These are phyloP conservation scores for Cosmopolites sordidus DNA, from an alignment of 2,888 invertebrate species.

Conservation along the genomic window DNA sequence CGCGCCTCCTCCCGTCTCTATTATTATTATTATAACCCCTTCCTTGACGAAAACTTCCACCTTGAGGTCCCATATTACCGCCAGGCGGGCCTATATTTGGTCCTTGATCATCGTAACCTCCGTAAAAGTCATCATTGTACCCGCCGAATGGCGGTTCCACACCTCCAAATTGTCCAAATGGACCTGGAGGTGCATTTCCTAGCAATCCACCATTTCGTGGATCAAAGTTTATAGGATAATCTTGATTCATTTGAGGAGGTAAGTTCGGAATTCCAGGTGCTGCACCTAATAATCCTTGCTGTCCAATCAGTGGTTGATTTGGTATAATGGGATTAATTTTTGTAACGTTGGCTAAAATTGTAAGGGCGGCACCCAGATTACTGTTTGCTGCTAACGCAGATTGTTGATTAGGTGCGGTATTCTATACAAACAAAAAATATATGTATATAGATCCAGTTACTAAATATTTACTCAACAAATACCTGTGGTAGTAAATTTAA, in stretches of 20 bases:
- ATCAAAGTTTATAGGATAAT: constrained; percentile 46
- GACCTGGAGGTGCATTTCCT: constrained; percentile 44
- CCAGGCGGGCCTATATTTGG: constrained; percentile 8
- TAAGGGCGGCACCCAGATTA: constrained; percentile 48
- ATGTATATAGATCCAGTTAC: too few species aligned
- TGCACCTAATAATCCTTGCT: constrained; percentile 52
- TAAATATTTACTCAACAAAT: too few species aligned
- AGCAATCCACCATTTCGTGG: constrained; percentile 43
- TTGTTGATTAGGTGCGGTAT: constrained; percentile 7
- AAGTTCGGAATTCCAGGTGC: constrained; percentile 48
- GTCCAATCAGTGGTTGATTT: constrained; percentile 45
- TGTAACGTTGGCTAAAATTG: constrained; percentile 42
- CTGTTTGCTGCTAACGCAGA: constrained; percentile 33
- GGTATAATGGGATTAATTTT: constrained; percentile 51
- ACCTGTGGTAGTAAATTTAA: constrained; percentile 49
- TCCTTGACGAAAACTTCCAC: constrained; percentile 20
- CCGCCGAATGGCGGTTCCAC: constrained; percentile 32
- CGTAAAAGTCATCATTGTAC: constrained; percentile 32
- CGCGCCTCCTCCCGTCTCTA: constrained; percentile 29
- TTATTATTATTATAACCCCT: constrained; percentile 40
- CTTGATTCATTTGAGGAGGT: constrained; percentile 46
- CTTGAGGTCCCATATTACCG: constrained; percentile 14
- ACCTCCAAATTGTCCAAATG: constrained; percentile 47
- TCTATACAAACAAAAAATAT: neutral
- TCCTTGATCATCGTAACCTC: constrained; percentile 17